phyloP scores from a whole-genome alignment of 2,888 invertebrate genomes.

The Melanotus villosus region DNA sequence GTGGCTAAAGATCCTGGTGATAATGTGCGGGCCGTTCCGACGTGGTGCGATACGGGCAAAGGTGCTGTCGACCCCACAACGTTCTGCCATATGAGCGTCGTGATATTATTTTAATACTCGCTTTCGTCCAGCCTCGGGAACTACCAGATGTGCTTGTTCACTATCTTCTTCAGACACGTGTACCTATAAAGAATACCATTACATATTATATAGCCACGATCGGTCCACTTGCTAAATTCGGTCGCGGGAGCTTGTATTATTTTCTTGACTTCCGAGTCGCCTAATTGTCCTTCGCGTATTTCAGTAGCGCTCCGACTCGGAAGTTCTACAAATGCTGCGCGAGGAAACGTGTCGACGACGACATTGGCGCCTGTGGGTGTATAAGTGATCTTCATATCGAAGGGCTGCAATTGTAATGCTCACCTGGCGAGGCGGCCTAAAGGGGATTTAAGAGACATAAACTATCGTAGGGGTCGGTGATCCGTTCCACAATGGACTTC shows the following conservation, averaged over 20 bases:
- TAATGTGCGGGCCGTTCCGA: no score
- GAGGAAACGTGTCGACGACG: not conserved
- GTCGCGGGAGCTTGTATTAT: not conserved
- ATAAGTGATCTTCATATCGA: conserved; percentile 18
- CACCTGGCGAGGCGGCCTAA: conserved; percentile 32
- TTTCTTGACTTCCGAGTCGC: conserved; percentile 24
- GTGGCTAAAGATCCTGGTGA: no score
- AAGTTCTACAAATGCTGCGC: conserved; percentile 9
- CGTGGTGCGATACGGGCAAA: no score
- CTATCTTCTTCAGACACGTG: conserved; percentile 27
- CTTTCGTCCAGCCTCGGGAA: conserved; percentile 28
- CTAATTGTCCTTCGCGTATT: conserved; percentile 28
- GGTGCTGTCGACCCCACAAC: no score
- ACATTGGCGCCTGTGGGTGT: conserved; percentile 7
- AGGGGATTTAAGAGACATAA: conserved; percentile 29
- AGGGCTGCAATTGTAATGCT: conserved; percentile 27
- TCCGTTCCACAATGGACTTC: no score
- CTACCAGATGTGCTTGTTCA: conserved; percentile 20
- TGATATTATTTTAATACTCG: no score
- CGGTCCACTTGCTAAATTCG: no score
- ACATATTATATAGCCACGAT: not conserved
- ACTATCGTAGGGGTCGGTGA: no score
- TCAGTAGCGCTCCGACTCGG: conserved; percentile 23
- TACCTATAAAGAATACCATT: conserved; percentile 26
- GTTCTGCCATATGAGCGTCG: no score